A percentile compares a stretch with the other conserved stretches of the same genome.
Conservation (phyloP, 2,888 invertebrate species). For the Oasisia sp. region DNA sequence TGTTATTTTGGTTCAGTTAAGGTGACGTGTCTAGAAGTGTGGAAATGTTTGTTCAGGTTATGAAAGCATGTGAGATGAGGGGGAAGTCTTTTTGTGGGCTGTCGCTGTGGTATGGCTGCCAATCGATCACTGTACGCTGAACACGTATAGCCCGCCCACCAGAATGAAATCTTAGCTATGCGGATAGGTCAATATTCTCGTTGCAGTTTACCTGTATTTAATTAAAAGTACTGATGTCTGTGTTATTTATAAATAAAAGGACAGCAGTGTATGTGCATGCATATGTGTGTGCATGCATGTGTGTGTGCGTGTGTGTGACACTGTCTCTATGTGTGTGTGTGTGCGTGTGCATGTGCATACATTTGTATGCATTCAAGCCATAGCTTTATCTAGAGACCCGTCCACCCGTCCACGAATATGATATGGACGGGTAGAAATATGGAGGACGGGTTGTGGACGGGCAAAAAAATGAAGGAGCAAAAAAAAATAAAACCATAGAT, state of each 20-base stretch:
- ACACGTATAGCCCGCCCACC: not conserved
- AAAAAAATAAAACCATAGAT: too few relatives aligned
- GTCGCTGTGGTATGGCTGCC: not conserved
- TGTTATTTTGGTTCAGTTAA: not conserved
- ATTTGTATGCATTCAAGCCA: too few relatives aligned
- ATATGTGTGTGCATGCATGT: too few relatives aligned
- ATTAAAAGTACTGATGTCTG: not conserved
- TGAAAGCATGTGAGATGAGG: slow-evolving; percentile 8
- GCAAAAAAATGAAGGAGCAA: too few relatives aligned
- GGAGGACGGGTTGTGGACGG: too few relatives aligned
- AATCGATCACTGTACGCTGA: not conserved
- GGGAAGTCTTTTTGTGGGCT: not conserved
- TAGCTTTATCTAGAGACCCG: too few relatives aligned
- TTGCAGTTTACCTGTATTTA: not conserved
- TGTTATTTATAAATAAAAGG: not conserved
- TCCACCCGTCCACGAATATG: too few relatives aligned
- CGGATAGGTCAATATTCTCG: not conserved
- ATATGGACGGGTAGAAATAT: too few relatives aligned
- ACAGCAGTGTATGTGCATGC: not conserved
- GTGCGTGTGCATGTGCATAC: too few relatives aligned
- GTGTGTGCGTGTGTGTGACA: too few relatives aligned
- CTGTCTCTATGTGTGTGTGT: too few relatives aligned
- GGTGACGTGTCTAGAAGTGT: not conserved
- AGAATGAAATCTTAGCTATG: not conserved
- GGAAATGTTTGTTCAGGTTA: not conserved